Evolutionary conservation across 2,113 vertebrate genomes (phyloP), one percentile per base, ranked within the genome.

Genomic region (Ameiurus melas): DNA sequence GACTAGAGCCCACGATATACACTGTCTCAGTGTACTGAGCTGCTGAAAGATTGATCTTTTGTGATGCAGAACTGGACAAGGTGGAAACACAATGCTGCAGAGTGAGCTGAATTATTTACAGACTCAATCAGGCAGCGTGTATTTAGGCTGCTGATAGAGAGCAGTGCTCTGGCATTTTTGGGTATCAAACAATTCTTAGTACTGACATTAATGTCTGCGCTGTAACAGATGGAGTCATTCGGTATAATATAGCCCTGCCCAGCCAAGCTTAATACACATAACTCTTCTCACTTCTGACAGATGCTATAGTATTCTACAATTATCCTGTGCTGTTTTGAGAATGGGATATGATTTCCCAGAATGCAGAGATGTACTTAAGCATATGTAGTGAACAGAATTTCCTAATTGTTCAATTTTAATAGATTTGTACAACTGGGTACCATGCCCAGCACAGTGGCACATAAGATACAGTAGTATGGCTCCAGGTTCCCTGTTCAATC

Each of bases 41-140:
- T 88, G 47, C 62, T 89, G 81, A 90, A 87, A 75, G 89, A 91
- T 91, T 90, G 85, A 89, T 85, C 53, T 62, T 88, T 57, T 84
- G 84, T 78, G 87, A 89, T 78, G 78, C 85, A 36, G 83, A 90
- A 89, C 70, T 43, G 70, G 77, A 87, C 10, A 36, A 71, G 79
- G 43, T 71, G 62, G 53, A 85, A 82, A 88, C 84, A 84, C 68
- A 84, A 78, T 82, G 75, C 89, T 80, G 80, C 71, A 82, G 83
- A 91, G 75, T 78, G 70, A 53, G n/a, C 22, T 93, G 90, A 94
- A 94, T 94, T 90, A 94, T 94, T 94, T 93, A 94, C 90, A 2
- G 51, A 93, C 87, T 91, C 90, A 93, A 91, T 93, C 90, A 92
- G 83, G 64, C 78, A 71, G 64, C 85, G 30, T 86, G 86, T 90